Conservation (phyloP, 2,888 invertebrate genomes). For the Tenodera sinensis region DNA sequence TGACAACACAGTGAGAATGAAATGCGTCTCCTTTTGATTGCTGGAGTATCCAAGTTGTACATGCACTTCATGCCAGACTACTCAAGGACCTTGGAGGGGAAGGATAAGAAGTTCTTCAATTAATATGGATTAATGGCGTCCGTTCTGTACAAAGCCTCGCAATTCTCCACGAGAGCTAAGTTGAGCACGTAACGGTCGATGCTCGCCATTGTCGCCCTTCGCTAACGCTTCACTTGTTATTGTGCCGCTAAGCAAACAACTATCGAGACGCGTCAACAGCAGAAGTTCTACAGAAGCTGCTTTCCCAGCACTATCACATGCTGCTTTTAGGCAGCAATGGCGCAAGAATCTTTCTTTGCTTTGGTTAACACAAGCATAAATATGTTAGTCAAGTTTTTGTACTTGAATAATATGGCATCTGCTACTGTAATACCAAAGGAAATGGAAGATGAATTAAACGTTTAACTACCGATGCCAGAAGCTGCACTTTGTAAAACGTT, state of each 20-base stretch:
- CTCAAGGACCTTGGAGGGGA: not conserved
- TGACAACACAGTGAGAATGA: not conserved
- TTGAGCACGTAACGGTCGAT: not conserved
- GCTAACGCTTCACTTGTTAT: not conserved
- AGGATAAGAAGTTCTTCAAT: not conserved
- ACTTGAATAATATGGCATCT: no score
- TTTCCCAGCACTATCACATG: not conserved
- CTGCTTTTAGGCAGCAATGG: not conserved
- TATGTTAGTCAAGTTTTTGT: no score
- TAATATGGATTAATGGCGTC: not conserved
- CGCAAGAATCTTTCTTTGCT: not conserved
- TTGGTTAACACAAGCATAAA: no score
- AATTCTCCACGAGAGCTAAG: not conserved
- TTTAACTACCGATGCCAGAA: no score
- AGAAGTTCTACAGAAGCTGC: not conserved
- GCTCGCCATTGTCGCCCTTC: not conserved
- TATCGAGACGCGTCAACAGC: constrained; percentile 6
- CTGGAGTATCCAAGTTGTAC: not conserved
- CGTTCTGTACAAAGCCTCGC: not conserved
- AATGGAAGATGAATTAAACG: no score
- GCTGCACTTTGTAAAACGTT: no score
- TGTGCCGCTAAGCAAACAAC: constrained; percentile 18
- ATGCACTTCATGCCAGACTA: not conserved
- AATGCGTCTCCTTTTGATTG: not conserved
- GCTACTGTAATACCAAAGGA: no score